Conservation (phyloP, 2,888 invertebrate species). For the Osmoderma eremita region DNA sequence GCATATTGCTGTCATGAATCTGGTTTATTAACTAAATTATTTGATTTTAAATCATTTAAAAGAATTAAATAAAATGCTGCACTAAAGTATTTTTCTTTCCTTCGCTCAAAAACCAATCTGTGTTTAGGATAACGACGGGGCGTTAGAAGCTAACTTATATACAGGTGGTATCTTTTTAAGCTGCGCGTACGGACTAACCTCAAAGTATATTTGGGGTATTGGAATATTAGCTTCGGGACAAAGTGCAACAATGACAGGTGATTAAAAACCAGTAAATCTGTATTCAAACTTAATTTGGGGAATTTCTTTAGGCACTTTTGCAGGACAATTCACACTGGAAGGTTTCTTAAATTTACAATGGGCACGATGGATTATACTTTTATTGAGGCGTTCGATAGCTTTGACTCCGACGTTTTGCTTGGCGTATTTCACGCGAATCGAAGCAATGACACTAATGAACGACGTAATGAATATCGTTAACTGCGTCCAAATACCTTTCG, state of each 20-base stretch:
- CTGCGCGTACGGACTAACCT: constrained; percentile 78
- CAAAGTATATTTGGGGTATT: constrained; percentile 88
- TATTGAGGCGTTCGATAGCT: constrained; percentile 85
- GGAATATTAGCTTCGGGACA: constrained; percentile 86
- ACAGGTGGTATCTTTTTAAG: constrained; percentile 80
- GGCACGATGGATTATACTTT: constrained; percentile 87
- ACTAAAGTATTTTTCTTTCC: no score
- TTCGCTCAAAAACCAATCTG: no score
- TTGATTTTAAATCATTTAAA: no score
- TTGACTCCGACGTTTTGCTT: constrained; percentile 78
- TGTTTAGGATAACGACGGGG: constrained; percentile 62
- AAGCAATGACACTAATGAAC: constrained; percentile 82
- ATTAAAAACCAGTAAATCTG: background rate
- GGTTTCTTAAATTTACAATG: constrained; percentile 86
- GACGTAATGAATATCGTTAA: constrained; percentile 87
- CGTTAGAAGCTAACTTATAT: constrained; percentile 75
- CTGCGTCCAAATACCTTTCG: constrained; percentile 89
- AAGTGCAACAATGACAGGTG: constrained; percentile 84
- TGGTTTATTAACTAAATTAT: no score
- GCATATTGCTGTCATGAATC: no score
- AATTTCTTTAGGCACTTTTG: constrained; percentile 71
- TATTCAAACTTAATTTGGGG: no score
- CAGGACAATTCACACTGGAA: constrained; percentile 90
- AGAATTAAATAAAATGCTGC: no score
- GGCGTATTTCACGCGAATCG: constrained; percentile 74